phyloP scores from a whole-genome alignment of 2,113 vertebrate genomes.

The Mus pahari region DNA sequence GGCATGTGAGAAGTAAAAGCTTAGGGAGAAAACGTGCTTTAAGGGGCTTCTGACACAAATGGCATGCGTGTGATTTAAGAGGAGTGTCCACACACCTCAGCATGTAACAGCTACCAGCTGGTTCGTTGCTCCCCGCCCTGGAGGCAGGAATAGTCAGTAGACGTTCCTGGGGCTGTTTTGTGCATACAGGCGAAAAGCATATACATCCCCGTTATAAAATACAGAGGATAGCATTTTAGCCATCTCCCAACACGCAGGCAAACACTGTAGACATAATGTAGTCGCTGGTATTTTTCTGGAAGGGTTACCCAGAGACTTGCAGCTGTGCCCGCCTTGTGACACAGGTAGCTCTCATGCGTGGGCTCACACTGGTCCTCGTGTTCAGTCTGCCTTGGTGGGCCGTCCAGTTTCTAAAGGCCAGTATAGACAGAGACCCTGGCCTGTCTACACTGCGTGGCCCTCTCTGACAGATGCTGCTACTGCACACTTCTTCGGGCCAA shows the following conservation, averaged over 20 bases:
- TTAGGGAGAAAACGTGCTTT: not conserved
- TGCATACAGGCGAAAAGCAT: not conserved
- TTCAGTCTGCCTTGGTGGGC: fast-evolving
- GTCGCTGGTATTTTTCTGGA: not conserved
- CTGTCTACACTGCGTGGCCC: too few relatives aligned
- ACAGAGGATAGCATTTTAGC: too few relatives aligned
- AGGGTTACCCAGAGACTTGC: not conserved
- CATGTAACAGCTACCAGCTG: not conserved
- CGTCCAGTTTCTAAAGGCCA: not conserved
- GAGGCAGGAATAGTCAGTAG: not conserved
- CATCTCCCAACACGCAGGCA: not conserved
- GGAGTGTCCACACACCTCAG: not conserved
- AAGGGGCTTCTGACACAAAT: not conserved
- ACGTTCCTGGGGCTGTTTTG: not conserved
- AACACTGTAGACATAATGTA: not conserved
- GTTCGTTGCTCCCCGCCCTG: not conserved
- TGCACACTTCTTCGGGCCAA: not conserved
- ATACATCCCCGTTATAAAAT: too few relatives aligned
- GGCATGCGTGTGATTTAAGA: not conserved
- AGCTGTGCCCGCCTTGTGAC: not conserved
- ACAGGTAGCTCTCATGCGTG: too few relatives aligned
- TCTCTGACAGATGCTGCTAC: not conserved
- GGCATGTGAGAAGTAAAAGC: not conserved
- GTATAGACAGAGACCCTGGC: not conserved
- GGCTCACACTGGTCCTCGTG: fast-evolving